Percentiles rank a stretch among this genome's conserved stretches.
Evolutionary conservation across 1,140 invertebrate genomes (phyloP).

Genomic region (Calosoma granatense): DNA sequence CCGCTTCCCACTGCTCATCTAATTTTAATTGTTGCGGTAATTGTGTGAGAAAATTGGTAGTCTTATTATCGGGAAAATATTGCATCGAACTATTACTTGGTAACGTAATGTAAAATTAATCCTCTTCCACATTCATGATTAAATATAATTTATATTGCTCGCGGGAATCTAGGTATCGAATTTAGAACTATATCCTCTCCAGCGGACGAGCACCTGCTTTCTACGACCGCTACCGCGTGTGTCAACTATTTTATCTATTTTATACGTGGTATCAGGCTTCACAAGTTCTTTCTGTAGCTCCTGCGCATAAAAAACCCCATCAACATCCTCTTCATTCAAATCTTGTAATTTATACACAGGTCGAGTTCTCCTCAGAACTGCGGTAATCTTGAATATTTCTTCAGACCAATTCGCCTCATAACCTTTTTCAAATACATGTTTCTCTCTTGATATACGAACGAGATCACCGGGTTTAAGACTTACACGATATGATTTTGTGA

Average conservation of each 20-base stretch:
- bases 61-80: no score
- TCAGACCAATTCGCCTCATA: constrained; percentile 18
- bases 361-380: not conserved
- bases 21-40: not conserved
- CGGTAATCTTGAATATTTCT: not conserved
- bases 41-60: not conserved
- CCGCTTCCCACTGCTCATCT: not conserved
- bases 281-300: not conserved
- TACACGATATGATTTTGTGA: not conserved
- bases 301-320: not conserved
- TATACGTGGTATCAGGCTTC: not conserved
- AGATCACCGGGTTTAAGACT: not conserved
- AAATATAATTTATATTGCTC: not conserved
- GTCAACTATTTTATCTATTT: no score
- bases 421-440: constrained; percentile 24
- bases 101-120: not conserved
- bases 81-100: no score
- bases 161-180: not conserved
- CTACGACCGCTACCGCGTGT: not conserved
- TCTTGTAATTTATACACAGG: not conserved
- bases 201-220: not conserved
- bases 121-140: not conserved
- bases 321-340: no score
- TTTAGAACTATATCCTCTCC: not conserved
- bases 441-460: constrained; percentile 23